phyloP scores from a whole-genome alignment of 2,797 vertebrate species.

The Sphenodon punctatus region DNA sequence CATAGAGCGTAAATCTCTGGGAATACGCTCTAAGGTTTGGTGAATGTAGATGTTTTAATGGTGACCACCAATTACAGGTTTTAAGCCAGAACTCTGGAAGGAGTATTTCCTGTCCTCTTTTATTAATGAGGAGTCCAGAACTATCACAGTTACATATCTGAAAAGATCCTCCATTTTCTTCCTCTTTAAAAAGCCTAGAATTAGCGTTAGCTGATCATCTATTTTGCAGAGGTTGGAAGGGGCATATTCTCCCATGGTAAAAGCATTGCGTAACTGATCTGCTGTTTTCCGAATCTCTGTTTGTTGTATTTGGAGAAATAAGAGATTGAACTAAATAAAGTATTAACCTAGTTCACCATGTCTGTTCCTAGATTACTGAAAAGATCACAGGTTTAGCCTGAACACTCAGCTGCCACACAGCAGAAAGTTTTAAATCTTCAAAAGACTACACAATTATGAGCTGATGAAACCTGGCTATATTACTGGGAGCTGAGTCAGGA shows the following conservation, averaged over 20 bases:
- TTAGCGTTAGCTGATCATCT: conserved; percentile 7
- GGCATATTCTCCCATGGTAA: not conserved
- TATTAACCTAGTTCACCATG: not conserved
- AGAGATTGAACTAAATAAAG: not conserved
- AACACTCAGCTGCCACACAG: not conserved
- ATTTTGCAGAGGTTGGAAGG: conserved; percentile 3
- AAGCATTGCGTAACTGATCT: not conserved
- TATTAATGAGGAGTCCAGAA: not conserved
- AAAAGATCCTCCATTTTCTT: not conserved
- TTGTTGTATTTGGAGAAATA: not conserved
- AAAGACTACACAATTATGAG: not conserved
- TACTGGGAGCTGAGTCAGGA: not conserved
- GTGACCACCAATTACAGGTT: not conserved
- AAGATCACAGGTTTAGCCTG: not conserved
- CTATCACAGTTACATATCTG: not conserved
- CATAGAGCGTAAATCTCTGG: not conserved
- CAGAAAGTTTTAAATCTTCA: not conserved
- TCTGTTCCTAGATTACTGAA: not conserved
- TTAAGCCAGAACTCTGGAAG: not conserved
- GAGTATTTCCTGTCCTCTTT: not conserved
- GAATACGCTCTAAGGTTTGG: not conserved
- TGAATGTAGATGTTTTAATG: not conserved
- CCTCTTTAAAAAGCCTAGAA: not conserved
- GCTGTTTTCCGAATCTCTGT: not conserved
- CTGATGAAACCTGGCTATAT: not conserved